Percentiles rank a stretch among this genome's conserved stretches.
phyloP scores from a whole-genome alignment of 2,113 vertebrate species.

The Pteruthius melanotis region DNA sequence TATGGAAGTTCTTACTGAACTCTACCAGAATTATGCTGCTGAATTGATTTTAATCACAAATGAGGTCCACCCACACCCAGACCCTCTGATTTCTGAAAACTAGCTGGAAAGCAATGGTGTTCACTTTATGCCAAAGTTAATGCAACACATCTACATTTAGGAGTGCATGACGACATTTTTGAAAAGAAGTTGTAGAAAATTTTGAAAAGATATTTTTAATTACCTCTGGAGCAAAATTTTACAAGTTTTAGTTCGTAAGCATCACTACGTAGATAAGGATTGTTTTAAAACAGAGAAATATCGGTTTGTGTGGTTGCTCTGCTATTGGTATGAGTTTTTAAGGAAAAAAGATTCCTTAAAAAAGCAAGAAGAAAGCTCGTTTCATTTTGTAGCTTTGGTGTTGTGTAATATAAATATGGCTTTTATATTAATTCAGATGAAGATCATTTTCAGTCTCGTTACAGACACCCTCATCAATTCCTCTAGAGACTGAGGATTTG shows the following conservation, averaged over 20 bases:
- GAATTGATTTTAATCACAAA: not conserved
- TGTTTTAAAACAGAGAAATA: not conserved
- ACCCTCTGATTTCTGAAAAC: not conserved
- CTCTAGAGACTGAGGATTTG: not conserved
- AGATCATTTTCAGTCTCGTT: not conserved
- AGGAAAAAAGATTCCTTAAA: not conserved
- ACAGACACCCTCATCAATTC: not conserved
- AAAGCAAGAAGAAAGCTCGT: not conserved
- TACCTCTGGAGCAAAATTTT: not conserved
- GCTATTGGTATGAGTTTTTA: not conserved
- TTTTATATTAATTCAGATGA: not conserved
- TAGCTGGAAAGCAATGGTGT: not conserved
- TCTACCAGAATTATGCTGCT: not conserved
- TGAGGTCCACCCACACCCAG: not conserved
- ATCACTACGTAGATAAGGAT: not conserved
- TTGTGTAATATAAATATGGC: not conserved
- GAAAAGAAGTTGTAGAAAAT: not conserved
- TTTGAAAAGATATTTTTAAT: not conserved
- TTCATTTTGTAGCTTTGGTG: not conserved
- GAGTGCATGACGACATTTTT: not conserved
- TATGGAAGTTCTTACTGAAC: not conserved
- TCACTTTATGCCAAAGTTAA: not conserved
- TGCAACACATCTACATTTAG: not conserved
- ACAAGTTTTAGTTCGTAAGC: not conserved
- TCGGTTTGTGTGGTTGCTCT: not conserved